Evolutionary conservation across 2,888 invertebrate genomes (phyloP), one percentile per base, ranked within the genome.

Genomic region (Pycnomerus fuliginosus): DNA sequence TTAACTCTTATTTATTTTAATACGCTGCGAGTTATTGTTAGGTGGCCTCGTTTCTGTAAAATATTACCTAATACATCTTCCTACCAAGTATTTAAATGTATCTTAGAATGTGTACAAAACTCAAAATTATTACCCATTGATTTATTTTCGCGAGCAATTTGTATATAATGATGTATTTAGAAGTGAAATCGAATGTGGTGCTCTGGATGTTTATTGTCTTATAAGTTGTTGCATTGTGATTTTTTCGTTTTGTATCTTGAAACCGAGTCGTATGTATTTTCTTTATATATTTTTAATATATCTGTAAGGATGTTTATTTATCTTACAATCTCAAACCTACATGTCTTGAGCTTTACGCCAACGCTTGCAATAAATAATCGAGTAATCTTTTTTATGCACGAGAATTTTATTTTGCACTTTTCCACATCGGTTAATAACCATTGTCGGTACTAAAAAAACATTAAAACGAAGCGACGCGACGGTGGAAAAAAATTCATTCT

Each of bases 71-170:
- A 48, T 61, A 70, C 71, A 72, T 72, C 71, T 70, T 72, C 71
- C 71, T 72, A 71, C 67, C 69, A 68, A 72, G 72, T 71, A 72
- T 72, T 72, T 70, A 67, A 67, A 54, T 55, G 42, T 55, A 48
- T 60, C 50, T 58, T 62, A 61, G 52, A 25, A 10, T 10, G 53
- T 65, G 59, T 65, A 62, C 58, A 60, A 48, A 48, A 30, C 11
- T 5, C 3, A 64, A 64, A 65, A 60, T 62, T 59, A 56, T 53
- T 47, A 28, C 34, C 14, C 27, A 25, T 23, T 22, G 29, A 34
- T 15, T 52, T 56, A 50, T 46, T 48, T 45, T 39, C 48, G 50
- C 25, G 48, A 54, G 46, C 52, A 48, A 53, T 48, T 62, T 61
- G 55, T 48, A 60, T 54, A 60, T 56, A 52, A 31, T 32, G 5